Evolutionary conservation across 2,113 vertebrate species (phyloP).

Genomic region (Blennius ocellaris): DNA sequence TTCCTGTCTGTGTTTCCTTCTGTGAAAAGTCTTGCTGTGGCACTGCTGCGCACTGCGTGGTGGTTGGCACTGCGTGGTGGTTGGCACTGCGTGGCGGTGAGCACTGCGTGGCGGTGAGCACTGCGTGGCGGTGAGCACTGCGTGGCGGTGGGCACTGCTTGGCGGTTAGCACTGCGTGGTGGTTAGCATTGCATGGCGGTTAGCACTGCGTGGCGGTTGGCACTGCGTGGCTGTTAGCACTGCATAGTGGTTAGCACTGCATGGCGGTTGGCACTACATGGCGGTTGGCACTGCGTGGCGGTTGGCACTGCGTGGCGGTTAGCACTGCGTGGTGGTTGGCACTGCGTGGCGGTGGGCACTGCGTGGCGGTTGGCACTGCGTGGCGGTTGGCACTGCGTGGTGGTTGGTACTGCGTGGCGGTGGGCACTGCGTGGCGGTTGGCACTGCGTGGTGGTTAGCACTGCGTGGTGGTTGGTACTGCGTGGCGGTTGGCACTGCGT

Average conservation of each 20-base stretch:
- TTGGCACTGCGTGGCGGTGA: slow-evolving; percentile 53
- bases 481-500: slow-evolving; percentile 46
- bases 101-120: slow-evolving; percentile 36
- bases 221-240: slow-evolving; percentile 7
- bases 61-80: slow-evolving; percentile 15
- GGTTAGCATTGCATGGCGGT: slow-evolving; percentile 44
- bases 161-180: slow-evolving; percentile 21
- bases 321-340: slow-evolving; percentile 38
- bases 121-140: slow-evolving; percentile 19
- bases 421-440: slow-evolving; percentile 22
- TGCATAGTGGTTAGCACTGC: slow-evolving; percentile 52
- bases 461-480: slow-evolving; percentile 32
- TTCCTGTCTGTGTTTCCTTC: too few relatives aligned
- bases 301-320: background rate
- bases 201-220: slow-evolving; percentile 3
- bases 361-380: slow-evolving; percentile 43
- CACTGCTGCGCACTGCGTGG: slow-evolving; percentile 33
- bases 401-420: too few relatives aligned
- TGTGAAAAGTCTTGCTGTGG: slow-evolving; percentile 7
- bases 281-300: slow-evolving; percentile 44
- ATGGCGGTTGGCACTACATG: slow-evolving; percentile 29
- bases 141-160: slow-evolving; percentile 52
- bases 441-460: slow-evolving; percentile 39
- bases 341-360: slow-evolving; percentile 38
- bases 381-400: slow-evolving; percentile 48